A percentile compares a stretch with the other conserved stretches of the same genome.
phyloP scores from a whole-genome alignment of 2,113 vertebrate species.

The Puma concolor region DNA sequence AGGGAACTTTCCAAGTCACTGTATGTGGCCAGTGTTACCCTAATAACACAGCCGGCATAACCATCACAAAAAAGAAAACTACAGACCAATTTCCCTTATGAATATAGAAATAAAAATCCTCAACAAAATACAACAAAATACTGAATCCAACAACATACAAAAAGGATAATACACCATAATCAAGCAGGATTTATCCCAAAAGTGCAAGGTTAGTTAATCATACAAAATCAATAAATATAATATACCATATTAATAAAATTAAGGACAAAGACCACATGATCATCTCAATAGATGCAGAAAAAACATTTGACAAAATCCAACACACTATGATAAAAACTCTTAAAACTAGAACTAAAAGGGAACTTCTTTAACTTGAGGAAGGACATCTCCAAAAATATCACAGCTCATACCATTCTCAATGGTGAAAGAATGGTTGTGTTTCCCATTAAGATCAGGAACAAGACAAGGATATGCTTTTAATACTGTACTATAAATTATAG shows the following conservation, averaged over 20 bases:
- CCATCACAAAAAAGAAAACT: not conserved
- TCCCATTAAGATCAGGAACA: not conserved
- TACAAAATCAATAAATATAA: not conserved
- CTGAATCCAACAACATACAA: not conserved
- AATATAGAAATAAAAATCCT: not conserved
- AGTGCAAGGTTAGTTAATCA: slow-evolving; percentile 13
- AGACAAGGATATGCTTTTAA: not conserved
- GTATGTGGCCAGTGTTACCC: not conserved
- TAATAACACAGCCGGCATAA: not conserved
- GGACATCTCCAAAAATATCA: not conserved
- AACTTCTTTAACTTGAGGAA: not conserved
- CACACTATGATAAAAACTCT: not conserved
- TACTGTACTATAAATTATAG: not conserved
- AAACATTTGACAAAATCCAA: not conserved
- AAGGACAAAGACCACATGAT: not conserved
- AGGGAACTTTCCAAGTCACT: not conserved
- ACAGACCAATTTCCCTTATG: not conserved
- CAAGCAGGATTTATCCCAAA: not conserved
- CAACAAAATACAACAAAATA: not conserved
- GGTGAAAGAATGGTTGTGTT: slow-evolving; percentile 9
- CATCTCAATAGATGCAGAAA: not conserved
- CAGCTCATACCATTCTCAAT: not conserved
- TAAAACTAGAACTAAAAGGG: not conserved
- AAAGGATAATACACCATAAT: not conserved
- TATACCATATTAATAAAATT: not conserved